These are phyloP conservation scores for Leptinotarsa defecta DNA, from an alignment of 1,140 invertebrate genomes.

Conservation along the genomic window DNA sequence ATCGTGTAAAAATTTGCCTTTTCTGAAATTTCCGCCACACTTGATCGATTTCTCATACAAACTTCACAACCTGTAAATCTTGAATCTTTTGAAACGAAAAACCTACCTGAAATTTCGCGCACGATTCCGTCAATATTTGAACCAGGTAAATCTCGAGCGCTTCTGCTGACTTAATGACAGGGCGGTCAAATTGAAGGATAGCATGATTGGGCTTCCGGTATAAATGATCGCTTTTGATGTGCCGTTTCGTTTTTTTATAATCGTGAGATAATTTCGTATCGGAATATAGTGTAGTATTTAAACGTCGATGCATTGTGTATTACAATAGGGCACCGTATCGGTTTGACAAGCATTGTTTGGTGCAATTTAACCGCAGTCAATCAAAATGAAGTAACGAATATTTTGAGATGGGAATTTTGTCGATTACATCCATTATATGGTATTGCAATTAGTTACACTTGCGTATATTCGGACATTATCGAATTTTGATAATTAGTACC, in stretches of 20 bases:
- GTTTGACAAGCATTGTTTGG: conserved; percentile 15
- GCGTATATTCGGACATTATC: no score
- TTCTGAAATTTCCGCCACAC: no score
- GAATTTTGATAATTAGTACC: no score
- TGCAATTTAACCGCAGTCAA: conserved; percentile 13
- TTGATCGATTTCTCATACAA: not conserved
- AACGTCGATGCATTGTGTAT: conserved; percentile 1
- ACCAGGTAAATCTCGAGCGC: conserved; percentile 2
- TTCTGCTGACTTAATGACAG: conserved; percentile 10
- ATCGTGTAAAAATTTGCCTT: no score
- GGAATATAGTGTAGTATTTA: conserved; percentile 6
- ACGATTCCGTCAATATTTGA: not conserved
- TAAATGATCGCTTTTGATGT: conserved; percentile 17
- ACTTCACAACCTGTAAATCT: not conserved
- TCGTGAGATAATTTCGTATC: conserved; percentile 16
- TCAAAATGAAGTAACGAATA: not conserved
- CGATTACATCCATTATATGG: not conserved
- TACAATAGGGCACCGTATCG: conserved; percentile 5
- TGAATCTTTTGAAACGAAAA: not conserved
- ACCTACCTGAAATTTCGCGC: not conserved
- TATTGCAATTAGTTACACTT: not conserved
- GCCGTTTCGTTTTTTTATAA: conserved; percentile 14
- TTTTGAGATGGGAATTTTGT: conserved; percentile 2
- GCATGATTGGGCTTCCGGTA: conserved; percentile 16
- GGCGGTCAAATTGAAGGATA: conserved; percentile 7